Base-by-base conservation (phyloP, 1,140 invertebrate species). In the Euura saliciscinereae region DNA sequence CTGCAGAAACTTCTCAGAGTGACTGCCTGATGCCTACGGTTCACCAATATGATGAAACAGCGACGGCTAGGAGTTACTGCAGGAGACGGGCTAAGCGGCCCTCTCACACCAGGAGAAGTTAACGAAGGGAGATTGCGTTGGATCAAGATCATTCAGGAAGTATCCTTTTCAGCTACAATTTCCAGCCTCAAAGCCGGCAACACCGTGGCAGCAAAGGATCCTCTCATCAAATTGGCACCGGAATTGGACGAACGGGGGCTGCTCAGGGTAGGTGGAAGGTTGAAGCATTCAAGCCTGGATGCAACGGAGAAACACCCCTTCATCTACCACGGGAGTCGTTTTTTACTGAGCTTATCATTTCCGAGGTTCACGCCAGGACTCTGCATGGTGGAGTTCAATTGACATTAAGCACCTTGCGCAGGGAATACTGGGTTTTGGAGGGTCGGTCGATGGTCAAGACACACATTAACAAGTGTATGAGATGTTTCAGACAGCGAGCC, bases 381-480 rank as follows among this genome's bases (percentile, higher is more conserved):
- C 65, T 71, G 8, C 71, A 65, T 45, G 71, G 71, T 45, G 71
- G 71, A 6, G 43, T 45, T 1, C 71, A 71, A 45, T 10, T 66
- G 2, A 71, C 71, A 2, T 45, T 64, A 11, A 64, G 42, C 6
- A 42, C 44, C 2, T 45, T 71, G 3, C 10, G 71, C 64, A 43
- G 44, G 7, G 7, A 44, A 10, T 65, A 65, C 46, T 71, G 71
- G 71, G 46, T 71, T 13, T 11, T 51, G 7, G 2, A n/a, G n/a
- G 46, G 46, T 7, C 46, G 46, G 2, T n/a, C 7, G n/a, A 7
- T 2, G n/a, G 46, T 51, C 46, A 51, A n/a, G n/a, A 51, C 46
- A 1, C 46, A 8, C 70, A 72, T 79, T 43, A 66, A 64, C 2
- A 78, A 70, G 51, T 87, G 85, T 73, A 69, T 85, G 8, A 77